Percentiles rank a stretch among this genome's conserved stretches.
These are phyloP conservation scores for Falco punctatus DNA, from an alignment of 2,113 vertebrate genomes.

Conservation along the genomic window DNA sequence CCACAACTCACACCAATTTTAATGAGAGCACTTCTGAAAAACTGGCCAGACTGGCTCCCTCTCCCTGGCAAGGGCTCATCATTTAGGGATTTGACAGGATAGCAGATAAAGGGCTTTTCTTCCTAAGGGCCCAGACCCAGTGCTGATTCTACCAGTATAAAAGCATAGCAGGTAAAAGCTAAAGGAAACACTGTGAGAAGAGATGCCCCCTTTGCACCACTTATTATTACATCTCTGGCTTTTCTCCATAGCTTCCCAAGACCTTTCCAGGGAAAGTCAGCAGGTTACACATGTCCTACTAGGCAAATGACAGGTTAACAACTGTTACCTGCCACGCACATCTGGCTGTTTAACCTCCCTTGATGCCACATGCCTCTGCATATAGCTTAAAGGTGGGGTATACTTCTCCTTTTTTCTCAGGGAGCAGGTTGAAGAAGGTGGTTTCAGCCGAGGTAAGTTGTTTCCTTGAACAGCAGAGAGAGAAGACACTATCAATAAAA, in stretches of 20 bases:
- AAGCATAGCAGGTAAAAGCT: background rate
- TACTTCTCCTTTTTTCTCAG: background rate
- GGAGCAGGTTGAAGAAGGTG: background rate
- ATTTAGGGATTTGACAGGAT: background rate
- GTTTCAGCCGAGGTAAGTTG: background rate
- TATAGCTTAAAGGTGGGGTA: background rate
- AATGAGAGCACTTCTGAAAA: background rate
- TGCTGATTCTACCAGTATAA: background rate
- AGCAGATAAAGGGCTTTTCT: background rate
- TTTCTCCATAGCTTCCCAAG: background rate
- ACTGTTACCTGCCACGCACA: background rate
- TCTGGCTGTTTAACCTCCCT: background rate
- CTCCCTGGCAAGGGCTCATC: background rate
- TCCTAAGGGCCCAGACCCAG: background rate
- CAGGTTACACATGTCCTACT: background rate
- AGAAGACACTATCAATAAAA: background rate
- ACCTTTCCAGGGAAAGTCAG: background rate
- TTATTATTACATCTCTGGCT: background rate
- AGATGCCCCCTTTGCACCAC: background rate
- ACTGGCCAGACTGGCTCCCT: background rate
- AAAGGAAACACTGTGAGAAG: background rate
- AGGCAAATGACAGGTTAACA: constrained; percentile 1
- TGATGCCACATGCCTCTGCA: background rate
- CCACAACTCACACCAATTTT: background rate
- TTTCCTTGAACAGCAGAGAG: background rate